phyloP scores from a whole-genome alignment of 2,888 invertebrate species.

The Tenthredo amoena region DNA sequence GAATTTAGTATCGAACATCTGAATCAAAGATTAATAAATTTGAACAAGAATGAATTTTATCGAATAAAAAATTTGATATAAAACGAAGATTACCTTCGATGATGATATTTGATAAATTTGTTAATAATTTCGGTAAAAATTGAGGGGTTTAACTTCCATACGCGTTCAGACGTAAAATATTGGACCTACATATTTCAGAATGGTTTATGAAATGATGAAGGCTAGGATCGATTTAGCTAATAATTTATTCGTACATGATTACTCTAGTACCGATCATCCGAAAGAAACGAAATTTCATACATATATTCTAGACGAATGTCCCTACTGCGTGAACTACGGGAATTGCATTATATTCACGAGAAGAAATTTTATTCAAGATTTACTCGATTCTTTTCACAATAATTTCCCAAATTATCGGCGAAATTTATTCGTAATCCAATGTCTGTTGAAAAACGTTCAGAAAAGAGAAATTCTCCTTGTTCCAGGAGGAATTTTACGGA shows the following conservation, averaged over 20 bases:
- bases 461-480: constrained; percentile 60
- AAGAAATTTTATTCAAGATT: neutral
- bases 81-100: neutral
- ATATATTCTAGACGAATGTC: neutral
- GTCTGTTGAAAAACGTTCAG: neutral
- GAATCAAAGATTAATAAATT: neutral
- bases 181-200: too few relatives aligned
- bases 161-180: too few relatives aligned
- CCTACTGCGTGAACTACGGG: neutral
- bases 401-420: neutral
- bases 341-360: neutral
- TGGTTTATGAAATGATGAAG: too few relatives aligned
- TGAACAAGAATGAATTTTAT: too few relatives aligned
- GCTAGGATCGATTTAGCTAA: too few relatives aligned
- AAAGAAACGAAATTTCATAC: neutral
- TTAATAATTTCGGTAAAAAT: too few relatives aligned
- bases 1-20: neutral
- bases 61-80: too few relatives aligned
- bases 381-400: neutral
- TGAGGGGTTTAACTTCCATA: too few relatives aligned
- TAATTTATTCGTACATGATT: neutral
- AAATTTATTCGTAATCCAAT: neutral
- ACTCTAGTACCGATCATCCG: neutral
- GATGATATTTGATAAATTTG: too few relatives aligned
- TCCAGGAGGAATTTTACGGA: constrained; percentile 95